Percentiles rank a stretch among this genome's conserved stretches.
These are phyloP conservation scores for Sinella curviseta DNA, from an alignment of 1,140 invertebrate species.

Conservation along the genomic window DNA sequence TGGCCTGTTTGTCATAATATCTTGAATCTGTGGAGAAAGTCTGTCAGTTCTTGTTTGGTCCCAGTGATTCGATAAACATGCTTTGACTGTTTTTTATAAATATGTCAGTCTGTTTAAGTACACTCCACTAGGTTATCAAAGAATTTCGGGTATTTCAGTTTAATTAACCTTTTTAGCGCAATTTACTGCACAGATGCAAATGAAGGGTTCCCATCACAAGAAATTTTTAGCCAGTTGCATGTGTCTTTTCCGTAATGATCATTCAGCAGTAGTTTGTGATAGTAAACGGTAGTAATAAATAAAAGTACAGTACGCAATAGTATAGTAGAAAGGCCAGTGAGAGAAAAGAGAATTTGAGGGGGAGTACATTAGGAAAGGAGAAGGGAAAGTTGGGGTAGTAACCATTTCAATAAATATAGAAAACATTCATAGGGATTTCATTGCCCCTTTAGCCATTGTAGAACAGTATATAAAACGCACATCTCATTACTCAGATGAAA, in stretches of 20 bases:
- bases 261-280: not conserved
- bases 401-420: conserved; percentile 46
- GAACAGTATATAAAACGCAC: conserved; percentile 1
- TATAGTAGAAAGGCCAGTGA: conserved; percentile 53
- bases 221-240: not conserved
- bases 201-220: too few species aligned
- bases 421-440: conserved; percentile 41
- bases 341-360: conserved; percentile 54
- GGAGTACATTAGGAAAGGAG: conserved; percentile 46
- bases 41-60: too few species aligned
- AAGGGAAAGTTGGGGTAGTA: conserved; percentile 45
- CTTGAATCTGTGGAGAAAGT: too few species aligned
- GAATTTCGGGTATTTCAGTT: too few species aligned
- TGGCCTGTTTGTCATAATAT: too few species aligned
- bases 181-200: not conserved
- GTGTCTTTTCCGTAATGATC: not conserved
- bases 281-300: conserved; percentile 20
- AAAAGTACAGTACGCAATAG: conserved; percentile 22
- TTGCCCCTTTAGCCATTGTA: conserved; percentile 25
- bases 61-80: too few species aligned
- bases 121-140: too few species aligned
- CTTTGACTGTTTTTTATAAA: too few species aligned
- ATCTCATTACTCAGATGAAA: conserved; percentile 10
- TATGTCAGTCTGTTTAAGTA: too few species aligned
- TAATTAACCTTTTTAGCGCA: too few species aligned